Conservation (phyloP, 2,113 vertebrate species). For the Centropus bengalensis region DNA sequence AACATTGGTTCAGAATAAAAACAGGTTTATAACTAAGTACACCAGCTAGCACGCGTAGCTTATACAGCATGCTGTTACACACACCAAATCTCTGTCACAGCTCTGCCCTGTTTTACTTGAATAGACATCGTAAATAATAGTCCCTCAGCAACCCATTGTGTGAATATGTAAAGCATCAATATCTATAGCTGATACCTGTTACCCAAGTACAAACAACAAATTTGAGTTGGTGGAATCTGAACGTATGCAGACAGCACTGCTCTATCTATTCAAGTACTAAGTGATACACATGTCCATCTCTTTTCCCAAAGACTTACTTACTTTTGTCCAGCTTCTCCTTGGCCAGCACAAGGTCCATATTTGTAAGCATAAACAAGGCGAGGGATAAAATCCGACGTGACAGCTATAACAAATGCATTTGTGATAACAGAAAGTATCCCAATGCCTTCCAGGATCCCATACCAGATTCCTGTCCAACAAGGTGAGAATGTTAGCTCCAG, state of each 20-base stretch:
- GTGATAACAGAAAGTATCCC: slow-evolving; percentile 96
- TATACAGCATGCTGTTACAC: not conserved
- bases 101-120: not conserved
- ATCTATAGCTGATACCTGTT: not conserved
- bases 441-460: slow-evolving; percentile 93
- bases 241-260: not conserved
- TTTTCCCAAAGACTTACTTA: slow-evolving; percentile 67
- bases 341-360: slow-evolving; percentile 92
- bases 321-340: slow-evolving; percentile 89
- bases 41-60: not conserved
- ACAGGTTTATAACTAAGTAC: not conserved
- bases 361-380: slow-evolving; percentile 94
- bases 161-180: not conserved
- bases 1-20: not conserved
- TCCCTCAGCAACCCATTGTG: not conserved
- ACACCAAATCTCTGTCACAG: not conserved
- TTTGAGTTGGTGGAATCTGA: not conserved
- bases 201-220: not conserved
- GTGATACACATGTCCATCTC: not conserved
- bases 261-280: not conserved
- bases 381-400: slow-evolving; percentile 97
- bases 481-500: slow-evolving; percentile 49
- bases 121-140: not conserved
- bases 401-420: slow-evolving; percentile 95
- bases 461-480: slow-evolving; percentile 90